Evolutionary conservation across 2,113 vertebrate species (phyloP), one percentile per base, ranked within the genome.

Genomic region (Pipra filicauda): DNA sequence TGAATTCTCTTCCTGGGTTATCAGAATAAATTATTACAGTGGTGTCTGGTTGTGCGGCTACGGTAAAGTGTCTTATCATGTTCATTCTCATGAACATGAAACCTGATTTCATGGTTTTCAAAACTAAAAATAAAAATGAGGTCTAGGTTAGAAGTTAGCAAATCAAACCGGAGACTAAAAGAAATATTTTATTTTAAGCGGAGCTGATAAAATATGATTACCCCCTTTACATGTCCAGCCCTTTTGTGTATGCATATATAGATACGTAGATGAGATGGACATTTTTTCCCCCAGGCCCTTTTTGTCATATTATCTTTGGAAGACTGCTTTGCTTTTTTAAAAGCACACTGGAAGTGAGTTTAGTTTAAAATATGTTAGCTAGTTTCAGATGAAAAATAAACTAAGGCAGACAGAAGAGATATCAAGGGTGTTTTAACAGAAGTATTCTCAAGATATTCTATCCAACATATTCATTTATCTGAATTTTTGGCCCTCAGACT

Each of bases 1-100:
- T 81, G 86, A 95, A 89, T 89, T 94, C 31, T 91, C 75, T 88
- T 92, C 48, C 69, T 67, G 55, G 64, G 59, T 91, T 93, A 93
- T 77, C 83, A 70, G 74, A 55, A 77, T 81, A 93, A 95, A 95
- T 84, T 95, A 91, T 81, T 91, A 71, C 69, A 48, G 48, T 21
- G 19, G 27, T 89, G 65, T 83, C 95, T 94, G 51, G n/a, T 51
- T 85, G 77, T 90, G 67, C 55, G 69, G 67, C 86, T 89, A 8
- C 39, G 75, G 62, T 75, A 26, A 94, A 86, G 12, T 67, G 13
- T 75, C 89, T 90, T 91, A 92, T 72, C 48, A 19, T 71, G 72
- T 86, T 91, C 13, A 20, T 91, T 91, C 43, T 52, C 51, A 75
- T n/a, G n/a, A n/a, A n/a, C n/a, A n/a, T n/a, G n/a, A n/a, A n/a